Evolutionary conservation across 1,140 invertebrate species (phyloP).

Genomic region (Oedothorax gibbosus): DNA sequence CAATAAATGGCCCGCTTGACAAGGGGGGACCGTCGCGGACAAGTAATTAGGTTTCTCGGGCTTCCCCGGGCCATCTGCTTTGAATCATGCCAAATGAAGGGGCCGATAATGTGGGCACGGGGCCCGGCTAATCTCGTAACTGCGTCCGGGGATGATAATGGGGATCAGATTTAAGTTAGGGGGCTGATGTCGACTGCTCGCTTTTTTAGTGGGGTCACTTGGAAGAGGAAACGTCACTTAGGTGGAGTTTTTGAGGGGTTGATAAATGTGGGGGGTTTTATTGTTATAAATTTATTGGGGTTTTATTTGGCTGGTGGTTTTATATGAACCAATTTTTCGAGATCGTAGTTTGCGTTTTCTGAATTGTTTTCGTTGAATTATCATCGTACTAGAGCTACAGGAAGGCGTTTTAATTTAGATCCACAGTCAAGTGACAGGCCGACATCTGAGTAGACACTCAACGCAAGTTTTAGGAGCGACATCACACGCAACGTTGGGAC

Average conservation of each 20-base stretch:
- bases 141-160: slow-evolving; percentile 21
- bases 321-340: no score
- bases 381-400: no score
- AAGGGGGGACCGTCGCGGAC: slow-evolving; percentile 24
- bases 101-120: slow-evolving; percentile 15
- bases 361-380: no score
- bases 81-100: slow-evolving; percentile 50
- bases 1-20: slow-evolving; percentile 47
- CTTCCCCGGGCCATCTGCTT: slow-evolving; percentile 42
- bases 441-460: no score
- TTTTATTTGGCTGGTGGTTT: background rate
- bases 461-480: no score
- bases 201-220: slow-evolving; percentile 34
- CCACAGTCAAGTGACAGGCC: no score
- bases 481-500: no score
- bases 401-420: no score
- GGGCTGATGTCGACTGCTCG: slow-evolving; percentile 30
- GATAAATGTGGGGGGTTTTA: background rate
- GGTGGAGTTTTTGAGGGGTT: background rate
- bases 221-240: slow-evolving; percentile 30
- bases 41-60: slow-evolving; percentile 53
- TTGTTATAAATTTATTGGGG: background rate
- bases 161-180: slow-evolving; percentile 11
- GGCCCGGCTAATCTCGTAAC: slow-evolving; percentile 49
- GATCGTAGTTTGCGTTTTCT: no score